Evolutionary conservation across 2,113 vertebrate species (phyloP).

Genomic region (Copsychus sechellarum): DNA sequence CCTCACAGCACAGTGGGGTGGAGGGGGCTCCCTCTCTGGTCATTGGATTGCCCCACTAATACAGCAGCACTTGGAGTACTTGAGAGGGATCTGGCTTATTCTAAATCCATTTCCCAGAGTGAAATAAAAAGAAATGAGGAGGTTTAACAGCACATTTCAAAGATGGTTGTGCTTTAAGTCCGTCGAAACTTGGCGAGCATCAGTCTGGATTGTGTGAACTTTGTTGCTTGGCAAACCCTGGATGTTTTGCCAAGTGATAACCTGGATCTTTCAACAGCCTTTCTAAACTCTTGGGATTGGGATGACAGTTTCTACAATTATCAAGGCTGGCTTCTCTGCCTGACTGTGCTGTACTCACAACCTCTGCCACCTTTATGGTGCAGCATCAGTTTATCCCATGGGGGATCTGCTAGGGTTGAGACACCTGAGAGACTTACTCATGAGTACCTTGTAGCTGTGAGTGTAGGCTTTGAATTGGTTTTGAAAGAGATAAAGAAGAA

Average conservation of each 20-base stretch:
- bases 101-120: background rate
- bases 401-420: background rate
- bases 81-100: background rate
- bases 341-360: accelerated
- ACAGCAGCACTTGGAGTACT: background rate
- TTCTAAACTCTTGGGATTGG: background rate
- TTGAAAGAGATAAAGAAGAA: background rate
- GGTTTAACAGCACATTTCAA: background rate
- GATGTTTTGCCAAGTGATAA: background rate
- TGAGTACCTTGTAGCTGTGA: background rate
- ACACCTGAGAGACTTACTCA: accelerated
- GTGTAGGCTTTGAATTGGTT: background rate
- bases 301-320: background rate
- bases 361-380: accelerated
- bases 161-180: background rate
- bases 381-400: accelerated
- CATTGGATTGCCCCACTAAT: accelerated
- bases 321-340: background rate
- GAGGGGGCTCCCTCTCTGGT: accelerated
- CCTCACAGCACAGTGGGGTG: accelerated
- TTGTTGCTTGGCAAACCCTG: background rate
- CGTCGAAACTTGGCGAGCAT: background rate
- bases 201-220: background rate
- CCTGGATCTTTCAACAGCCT: background rate
- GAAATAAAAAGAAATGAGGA: background rate